Percentiles rank a stretch among this genome's conserved stretches.
phyloP scores from a whole-genome alignment of 2,113 vertebrate species.

The Ictalurus punctatus region DNA sequence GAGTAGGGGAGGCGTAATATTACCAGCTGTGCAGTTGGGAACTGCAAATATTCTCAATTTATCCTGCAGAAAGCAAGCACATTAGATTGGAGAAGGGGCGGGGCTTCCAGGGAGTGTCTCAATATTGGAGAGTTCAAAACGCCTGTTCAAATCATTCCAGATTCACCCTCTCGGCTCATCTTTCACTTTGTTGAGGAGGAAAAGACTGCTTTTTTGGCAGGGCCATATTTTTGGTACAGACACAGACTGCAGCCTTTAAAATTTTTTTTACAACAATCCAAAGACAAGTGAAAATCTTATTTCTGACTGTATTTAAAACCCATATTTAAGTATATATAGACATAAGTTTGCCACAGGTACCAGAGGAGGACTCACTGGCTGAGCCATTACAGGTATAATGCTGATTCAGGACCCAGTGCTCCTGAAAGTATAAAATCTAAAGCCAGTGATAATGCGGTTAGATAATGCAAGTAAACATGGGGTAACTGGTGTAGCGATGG shows the following conservation, averaged over 20 bases:
- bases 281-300: neutral
- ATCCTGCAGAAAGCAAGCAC: neutral
- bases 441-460: neutral
- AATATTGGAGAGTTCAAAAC: neutral
- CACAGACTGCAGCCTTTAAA: neutral
- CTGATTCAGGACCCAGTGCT: neutral
- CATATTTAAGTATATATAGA: neutral
- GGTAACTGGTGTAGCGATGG: too few relatives aligned
- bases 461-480: neutral
- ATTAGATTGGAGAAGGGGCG: neutral
- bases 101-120: neutral
- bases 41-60: neutral
- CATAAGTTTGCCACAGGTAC: neutral
- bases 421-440: neutral
- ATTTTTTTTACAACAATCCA: neutral
- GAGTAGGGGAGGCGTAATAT: neutral
- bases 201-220: neutral
- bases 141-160: neutral
- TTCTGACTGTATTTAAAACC: neutral
- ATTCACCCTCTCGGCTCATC: neutral
- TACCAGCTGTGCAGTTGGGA: neutral
- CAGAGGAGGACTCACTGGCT: neutral
- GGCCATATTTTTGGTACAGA: neutral
- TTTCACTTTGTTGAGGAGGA: neutral
- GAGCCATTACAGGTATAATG: neutral